A percentile compares a stretch with the other conserved stretches of the same genome.
These are phyloP conservation scores for Bemisia tabaci DNA, from an alignment of 1,140 invertebrate genomes.

Conservation along the genomic window DNA sequence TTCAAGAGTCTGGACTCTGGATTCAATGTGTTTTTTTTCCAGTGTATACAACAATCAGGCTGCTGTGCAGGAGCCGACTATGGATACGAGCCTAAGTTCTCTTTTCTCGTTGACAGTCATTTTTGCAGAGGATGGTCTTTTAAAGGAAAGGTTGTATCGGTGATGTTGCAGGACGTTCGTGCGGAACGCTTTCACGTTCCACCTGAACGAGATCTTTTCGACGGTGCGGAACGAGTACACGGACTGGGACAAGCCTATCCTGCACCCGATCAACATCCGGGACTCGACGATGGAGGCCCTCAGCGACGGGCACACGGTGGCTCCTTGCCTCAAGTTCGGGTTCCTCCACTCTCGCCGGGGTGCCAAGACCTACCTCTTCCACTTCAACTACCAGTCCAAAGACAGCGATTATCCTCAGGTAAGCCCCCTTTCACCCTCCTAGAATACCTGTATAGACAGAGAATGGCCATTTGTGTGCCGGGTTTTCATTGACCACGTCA, in stretches of 20 bases:
- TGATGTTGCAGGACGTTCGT: slow-evolving; percentile 53
- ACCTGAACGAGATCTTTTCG: slow-evolving; percentile 82
- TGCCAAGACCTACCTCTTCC: slow-evolving; percentile 57
- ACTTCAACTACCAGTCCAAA: slow-evolving; percentile 66
- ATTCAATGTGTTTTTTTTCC: too few relatives aligned
- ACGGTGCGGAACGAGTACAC: slow-evolving; percentile 86
- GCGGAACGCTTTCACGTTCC: slow-evolving; percentile 72
- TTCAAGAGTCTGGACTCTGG: too few relatives aligned
- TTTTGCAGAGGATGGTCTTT: too few relatives aligned
- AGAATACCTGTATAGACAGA: not conserved
- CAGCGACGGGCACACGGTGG: slow-evolving; percentile 66
- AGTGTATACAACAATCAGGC: too few relatives aligned
- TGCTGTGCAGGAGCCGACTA: too few relatives aligned
- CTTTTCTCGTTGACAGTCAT: too few relatives aligned
- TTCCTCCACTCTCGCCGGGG: slow-evolving; percentile 53
- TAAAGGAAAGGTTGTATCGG: too few relatives aligned
- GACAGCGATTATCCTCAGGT: slow-evolving; percentile 60
- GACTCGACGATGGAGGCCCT: slow-evolving; percentile 78
- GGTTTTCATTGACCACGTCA: too few relatives aligned
- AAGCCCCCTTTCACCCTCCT: slow-evolving; percentile 13
- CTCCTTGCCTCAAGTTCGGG: slow-evolving; percentile 51
- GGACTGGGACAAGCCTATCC: slow-evolving; percentile 74
- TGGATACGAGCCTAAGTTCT: too few relatives aligned
- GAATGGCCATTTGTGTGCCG: not conserved
- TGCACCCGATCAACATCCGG: slow-evolving; percentile 67